phyloP scores from a whole-genome alignment of 2,113 vertebrate genomes.

The Entelurus aequoreus region DNA sequence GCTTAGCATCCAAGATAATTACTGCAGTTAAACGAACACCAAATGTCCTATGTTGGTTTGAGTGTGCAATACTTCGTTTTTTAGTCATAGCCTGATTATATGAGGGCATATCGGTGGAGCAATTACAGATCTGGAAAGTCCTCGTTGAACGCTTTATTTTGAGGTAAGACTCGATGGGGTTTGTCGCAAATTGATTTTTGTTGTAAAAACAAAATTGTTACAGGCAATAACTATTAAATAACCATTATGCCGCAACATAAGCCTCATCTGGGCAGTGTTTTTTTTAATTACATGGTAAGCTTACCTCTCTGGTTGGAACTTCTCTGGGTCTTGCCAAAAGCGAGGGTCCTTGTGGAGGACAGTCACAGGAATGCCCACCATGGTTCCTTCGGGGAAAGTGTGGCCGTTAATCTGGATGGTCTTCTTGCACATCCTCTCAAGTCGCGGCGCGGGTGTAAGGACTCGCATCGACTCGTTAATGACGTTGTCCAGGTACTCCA shows the following conservation, averaged over 20 bases:
- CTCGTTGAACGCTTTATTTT: neutral
- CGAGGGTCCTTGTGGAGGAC: conserved; percentile 47
- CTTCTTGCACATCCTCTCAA: conserved; percentile 58
- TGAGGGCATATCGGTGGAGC: neutral
- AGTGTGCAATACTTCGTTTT: neutral
- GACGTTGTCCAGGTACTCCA: conserved; percentile 59
- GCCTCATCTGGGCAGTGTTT: neutral
- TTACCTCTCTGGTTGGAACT: conserved; percentile 62
- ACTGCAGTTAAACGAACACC: too few relatives aligned
- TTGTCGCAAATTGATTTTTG: neutral
- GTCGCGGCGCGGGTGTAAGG: conserved; percentile 37
- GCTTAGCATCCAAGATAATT: too few relatives aligned
- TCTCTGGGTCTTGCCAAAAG: conserved; percentile 47
- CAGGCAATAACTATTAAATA: too few relatives aligned
- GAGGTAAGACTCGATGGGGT: neutral
- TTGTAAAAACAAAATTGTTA: neutral
- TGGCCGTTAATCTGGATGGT: conserved; percentile 35
- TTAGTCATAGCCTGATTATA: neutral
- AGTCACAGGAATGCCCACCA: conserved; percentile 37
- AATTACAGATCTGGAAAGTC: neutral
- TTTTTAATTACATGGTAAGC: too few relatives aligned
- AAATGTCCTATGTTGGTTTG: too few relatives aligned
- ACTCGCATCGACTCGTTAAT: conserved; percentile 49
- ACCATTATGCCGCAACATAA: too few relatives aligned
- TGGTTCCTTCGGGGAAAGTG: conserved; percentile 42